These are phyloP conservation scores for Eptesicus fuscus DNA, from an alignment of 2,113 vertebrate species.

Conservation along the genomic window DNA sequence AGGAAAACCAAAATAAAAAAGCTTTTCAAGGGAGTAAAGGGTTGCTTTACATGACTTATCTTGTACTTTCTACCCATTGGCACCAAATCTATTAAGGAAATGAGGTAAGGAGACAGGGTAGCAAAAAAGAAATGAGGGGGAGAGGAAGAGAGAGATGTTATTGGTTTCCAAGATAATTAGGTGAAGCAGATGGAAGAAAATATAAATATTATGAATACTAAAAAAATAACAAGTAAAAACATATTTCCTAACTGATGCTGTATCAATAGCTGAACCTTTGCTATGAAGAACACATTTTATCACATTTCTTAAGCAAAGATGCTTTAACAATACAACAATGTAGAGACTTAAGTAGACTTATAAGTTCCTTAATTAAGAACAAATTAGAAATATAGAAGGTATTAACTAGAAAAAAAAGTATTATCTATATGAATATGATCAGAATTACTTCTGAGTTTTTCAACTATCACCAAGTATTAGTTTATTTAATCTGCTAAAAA, in stretches of 20 bases:
- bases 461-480: background rate
- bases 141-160: background rate
- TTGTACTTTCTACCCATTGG: background rate
- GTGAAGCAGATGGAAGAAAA: background rate
- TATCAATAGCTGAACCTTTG: background rate
- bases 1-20: background rate
- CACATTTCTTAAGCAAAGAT: background rate
- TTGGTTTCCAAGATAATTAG: background rate
- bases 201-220: background rate
- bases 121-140: background rate
- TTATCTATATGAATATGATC: background rate
- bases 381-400: background rate
- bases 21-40: background rate
- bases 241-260: background rate
- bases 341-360: background rate
- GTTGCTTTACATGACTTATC: background rate
- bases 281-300: background rate
- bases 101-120: background rate
- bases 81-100: background rate
- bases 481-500: background rate
- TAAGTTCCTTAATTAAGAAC: background rate
- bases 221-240: slow-evolving; percentile 1
- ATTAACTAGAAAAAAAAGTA: slow-evolving; percentile 28
- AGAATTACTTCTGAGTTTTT: slow-evolving; percentile 16
- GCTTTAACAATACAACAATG: background rate